These are phyloP conservation scores for Acipenser transmontanus DNA, from an alignment of 2,797 vertebrate genomes.

Conservation along the genomic window DNA sequence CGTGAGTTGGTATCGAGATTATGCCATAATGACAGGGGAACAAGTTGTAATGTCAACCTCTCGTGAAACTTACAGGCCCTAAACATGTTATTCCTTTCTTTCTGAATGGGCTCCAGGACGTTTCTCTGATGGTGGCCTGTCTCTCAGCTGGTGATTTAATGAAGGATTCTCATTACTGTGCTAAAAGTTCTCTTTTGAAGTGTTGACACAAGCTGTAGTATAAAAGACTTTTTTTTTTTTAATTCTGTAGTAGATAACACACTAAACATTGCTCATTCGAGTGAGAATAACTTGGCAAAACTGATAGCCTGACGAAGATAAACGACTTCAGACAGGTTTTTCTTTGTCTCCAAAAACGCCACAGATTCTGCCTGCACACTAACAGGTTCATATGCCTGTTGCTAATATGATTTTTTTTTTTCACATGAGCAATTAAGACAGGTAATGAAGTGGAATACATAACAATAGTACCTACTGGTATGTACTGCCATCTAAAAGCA, in stretches of 20 bases:
- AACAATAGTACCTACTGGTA: no score
- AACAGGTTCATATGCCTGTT: background rate
- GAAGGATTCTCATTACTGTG: background rate
- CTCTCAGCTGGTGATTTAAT: background rate
- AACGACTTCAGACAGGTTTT: background rate
- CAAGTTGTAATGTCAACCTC: no score
- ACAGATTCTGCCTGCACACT: slow-evolving; percentile 2
- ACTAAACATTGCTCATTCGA: background rate
- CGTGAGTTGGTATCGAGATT: no score
- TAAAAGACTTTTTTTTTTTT: background rate
- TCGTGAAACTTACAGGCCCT: no score
- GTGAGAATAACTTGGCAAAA: background rate
- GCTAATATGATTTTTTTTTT: background rate
- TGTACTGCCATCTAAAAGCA: no score
- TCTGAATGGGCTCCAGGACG: no score
- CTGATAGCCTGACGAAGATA: background rate
- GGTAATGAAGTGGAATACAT: background rate
- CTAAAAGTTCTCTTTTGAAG: slow-evolving; percentile 1
- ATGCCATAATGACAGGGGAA: no score
- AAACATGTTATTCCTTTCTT: no score
- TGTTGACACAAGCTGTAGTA: background rate
- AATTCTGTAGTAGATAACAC: background rate
- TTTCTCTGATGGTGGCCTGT: no score
- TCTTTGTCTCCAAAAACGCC: background rate
- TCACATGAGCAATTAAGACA: slow-evolving; percentile 5